phyloP scores from a whole-genome alignment of 2,113 vertebrate species.

The Oxyura jamaicensis region DNA sequence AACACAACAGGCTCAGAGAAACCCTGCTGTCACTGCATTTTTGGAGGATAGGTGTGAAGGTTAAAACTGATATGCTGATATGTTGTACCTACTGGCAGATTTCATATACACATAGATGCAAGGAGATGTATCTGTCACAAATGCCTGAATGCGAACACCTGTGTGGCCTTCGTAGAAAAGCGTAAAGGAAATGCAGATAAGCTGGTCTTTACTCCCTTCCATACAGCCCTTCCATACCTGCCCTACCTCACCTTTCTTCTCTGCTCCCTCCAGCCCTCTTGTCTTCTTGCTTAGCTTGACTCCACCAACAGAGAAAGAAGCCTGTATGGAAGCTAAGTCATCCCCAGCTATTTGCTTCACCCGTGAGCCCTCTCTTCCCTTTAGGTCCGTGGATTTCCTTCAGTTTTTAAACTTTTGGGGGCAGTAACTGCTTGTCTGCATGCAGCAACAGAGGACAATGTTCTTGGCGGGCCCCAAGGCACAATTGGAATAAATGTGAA shows the following conservation, averaged over 20 bases:
- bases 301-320: background rate
- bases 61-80: background rate
- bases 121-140: background rate
- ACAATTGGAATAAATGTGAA: background rate
- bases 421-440: rapidly evolving
- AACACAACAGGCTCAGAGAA: background rate
- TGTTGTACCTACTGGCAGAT: background rate
- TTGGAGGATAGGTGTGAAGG: background rate
- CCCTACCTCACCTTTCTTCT: background rate
- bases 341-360: background rate
- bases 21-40: background rate
- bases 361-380: rapidly evolving
- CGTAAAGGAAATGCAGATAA: background rate
- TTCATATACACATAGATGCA: no score
- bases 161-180: background rate
- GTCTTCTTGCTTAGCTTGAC: background rate
- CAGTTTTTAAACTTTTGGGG: background rate
- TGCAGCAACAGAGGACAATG: background rate
- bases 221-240: rapidly evolving
- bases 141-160: background rate
- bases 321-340: rapidly evolving
- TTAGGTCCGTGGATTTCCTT: background rate
- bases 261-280: background rate
- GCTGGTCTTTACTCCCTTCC: background rate
- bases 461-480: background rate